Conservation (phyloP, 2,113 vertebrate species). For the Peromyscus californicus region DNA sequence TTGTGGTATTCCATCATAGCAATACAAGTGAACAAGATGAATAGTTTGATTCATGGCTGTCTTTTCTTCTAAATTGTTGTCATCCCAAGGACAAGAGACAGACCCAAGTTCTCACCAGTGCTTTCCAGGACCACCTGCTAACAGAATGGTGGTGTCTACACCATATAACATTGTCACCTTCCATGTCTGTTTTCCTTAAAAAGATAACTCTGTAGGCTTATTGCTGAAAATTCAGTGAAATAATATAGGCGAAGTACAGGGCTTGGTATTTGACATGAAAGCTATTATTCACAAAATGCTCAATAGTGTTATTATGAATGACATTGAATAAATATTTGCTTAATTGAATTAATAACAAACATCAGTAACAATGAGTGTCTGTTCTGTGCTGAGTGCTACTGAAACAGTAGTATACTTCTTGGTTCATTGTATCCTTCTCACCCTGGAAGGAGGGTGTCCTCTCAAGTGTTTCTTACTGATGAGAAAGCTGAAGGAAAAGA, state of each 20-base stretch:
- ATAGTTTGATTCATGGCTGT: not conserved
- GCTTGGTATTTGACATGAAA: not conserved
- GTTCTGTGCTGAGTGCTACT: not conserved
- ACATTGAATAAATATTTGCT: not conserved
- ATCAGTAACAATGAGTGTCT: not conserved
- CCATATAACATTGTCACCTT: not conserved
- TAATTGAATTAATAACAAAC: slow-evolving; percentile 16
- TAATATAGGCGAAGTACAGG: not conserved
- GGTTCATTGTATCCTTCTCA: not conserved
- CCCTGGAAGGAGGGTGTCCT: not conserved
- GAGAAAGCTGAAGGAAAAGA: not conserved
- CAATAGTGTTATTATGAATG: not conserved
- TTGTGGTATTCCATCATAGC: not conserved
- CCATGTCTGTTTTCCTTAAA: not conserved
- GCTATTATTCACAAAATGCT: slow-evolving; percentile 4
- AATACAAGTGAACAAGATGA: not conserved
- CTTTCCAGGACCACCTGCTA: not conserved
- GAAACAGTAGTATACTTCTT: not conserved
- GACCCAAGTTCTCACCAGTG: not conserved
- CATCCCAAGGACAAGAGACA: not conserved
- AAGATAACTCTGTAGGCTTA: not conserved
- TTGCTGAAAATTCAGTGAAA: slow-evolving; percentile 1
- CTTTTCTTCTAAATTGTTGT: not conserved
- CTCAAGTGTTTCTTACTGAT: not conserved
- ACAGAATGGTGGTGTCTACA: not conserved